These are phyloP conservation scores for Nycticorax nycticorax DNA, from an alignment of 2,113 vertebrate species.

Conservation along the genomic window DNA sequence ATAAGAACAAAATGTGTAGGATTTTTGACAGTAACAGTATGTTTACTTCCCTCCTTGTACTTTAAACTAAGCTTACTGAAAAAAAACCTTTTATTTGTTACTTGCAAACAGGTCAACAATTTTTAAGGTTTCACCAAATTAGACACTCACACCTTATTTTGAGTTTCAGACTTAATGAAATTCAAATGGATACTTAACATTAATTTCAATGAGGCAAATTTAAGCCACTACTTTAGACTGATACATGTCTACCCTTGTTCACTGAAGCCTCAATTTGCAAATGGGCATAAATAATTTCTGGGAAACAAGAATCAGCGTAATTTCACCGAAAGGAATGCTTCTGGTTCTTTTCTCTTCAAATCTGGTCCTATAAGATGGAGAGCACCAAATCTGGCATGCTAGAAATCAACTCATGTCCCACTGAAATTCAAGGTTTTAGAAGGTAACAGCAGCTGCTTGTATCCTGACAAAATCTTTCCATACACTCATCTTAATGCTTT, in stretches of 20 bases:
- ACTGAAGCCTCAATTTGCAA: not conserved
- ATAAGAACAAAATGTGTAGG: not conserved
- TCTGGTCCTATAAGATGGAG: not conserved
- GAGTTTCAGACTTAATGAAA: not conserved
- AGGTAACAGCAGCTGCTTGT: not conserved
- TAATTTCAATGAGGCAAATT: not conserved
- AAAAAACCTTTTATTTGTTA: not conserved
- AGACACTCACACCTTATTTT: not conserved
- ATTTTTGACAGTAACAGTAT: not conserved
- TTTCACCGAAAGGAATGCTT: not conserved
- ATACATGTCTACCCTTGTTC: not conserved
- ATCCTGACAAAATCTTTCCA: not conserved
- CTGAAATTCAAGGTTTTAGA: not conserved
- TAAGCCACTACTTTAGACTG: not conserved
- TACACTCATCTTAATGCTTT: not conserved
- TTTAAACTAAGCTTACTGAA: not conserved
- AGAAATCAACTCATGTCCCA: not conserved
- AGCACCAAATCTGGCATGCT: not conserved
- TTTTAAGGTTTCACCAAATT: not conserved
- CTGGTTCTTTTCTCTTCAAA: not conserved
- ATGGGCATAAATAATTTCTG: not conserved
- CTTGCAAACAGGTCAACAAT: not conserved
- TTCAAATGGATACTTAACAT: not conserved
- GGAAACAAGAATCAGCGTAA: not conserved
- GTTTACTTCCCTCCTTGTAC: not conserved